These are phyloP conservation scores for Tuberolachnus salignus DNA, from an alignment of 2,888 invertebrate genomes.

Conservation along the genomic window DNA sequence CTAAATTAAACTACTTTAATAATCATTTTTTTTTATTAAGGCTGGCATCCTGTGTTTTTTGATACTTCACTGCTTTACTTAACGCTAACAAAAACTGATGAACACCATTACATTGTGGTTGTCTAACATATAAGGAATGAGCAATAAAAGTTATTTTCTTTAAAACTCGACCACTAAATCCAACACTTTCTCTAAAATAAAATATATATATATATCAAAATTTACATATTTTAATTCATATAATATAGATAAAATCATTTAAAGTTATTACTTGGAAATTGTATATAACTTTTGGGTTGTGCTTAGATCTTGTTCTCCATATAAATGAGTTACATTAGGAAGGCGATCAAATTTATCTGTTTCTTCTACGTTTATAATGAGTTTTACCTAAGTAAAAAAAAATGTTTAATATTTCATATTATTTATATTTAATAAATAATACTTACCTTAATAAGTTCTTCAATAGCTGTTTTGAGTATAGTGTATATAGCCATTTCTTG, in stretches of 20 bases:
- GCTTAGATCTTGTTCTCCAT: slow-evolving; percentile 11
- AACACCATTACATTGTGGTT: slow-evolving; percentile 44
- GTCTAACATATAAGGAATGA: slow-evolving; percentile 66
- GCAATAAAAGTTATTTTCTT: slow-evolving; percentile 89
- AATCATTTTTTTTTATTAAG: slow-evolving; percentile 33
- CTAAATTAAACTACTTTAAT: not conserved
- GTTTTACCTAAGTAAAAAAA: slow-evolving; percentile 39
- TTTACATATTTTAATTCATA: not conserved
- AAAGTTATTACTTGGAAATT: slow-evolving; percentile 58
- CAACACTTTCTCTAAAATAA: slow-evolving; percentile 65
- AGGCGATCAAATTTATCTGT: slow-evolving; percentile 53
- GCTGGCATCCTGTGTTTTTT: slow-evolving; percentile 48
- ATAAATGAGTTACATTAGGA: slow-evolving; percentile 2
- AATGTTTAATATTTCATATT: not conserved
- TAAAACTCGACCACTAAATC: slow-evolving; percentile 83
- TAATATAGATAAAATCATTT: slow-evolving; percentile 11
- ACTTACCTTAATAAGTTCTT: slow-evolving; percentile 79
- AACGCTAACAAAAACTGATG: slow-evolving; percentile 43
- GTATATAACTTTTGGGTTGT: slow-evolving; percentile 53
- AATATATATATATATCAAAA: slow-evolving; percentile 46
- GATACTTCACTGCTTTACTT: slow-evolving; percentile 38
- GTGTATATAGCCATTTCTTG: slow-evolving; percentile 77
- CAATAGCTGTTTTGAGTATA: slow-evolving; percentile 81
- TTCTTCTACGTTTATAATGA: slow-evolving; percentile 47
- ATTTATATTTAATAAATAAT: not conserved